Conservation (phyloP, 2,797 vertebrate genomes). For the Bothrops alternatus region DNA sequence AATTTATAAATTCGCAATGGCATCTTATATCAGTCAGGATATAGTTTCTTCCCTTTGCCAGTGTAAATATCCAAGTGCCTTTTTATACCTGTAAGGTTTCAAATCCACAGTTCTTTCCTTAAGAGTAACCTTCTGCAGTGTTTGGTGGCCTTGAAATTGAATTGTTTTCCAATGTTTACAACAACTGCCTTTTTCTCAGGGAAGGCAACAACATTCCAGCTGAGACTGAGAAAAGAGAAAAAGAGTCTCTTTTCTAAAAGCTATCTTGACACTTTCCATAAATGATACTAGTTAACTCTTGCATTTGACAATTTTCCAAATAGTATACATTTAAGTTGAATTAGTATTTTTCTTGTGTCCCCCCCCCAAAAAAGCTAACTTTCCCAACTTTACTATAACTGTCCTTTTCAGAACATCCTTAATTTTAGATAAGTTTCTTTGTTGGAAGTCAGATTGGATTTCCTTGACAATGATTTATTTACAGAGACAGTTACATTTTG, state of each 20-base stretch:
- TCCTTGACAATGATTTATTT: neutral
- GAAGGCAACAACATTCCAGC: too few relatives aligned
- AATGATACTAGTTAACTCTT: too few relatives aligned
- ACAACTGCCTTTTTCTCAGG: neutral
- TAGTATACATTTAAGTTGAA: neutral
- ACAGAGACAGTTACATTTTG: neutral
- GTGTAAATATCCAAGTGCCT: neutral
- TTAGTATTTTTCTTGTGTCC: neutral
- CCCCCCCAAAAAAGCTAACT: neutral
- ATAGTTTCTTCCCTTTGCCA: neutral
- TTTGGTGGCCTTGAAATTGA: neutral
- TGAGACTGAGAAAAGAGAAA: too few relatives aligned
- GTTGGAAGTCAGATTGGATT: neutral
- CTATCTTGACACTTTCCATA: too few relatives aligned
- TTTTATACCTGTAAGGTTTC: neutral
- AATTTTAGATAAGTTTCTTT: neutral
- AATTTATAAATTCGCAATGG: neutral
- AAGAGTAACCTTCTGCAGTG: neutral
- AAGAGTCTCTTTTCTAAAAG: too few relatives aligned
- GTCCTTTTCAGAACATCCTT: neutral
- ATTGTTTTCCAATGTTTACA: neutral
- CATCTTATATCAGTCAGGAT: neutral
- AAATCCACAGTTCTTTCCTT: neutral
- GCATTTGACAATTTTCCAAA: neutral
- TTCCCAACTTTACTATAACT: neutral